Evolutionary conservation across 2,888 invertebrate species (phyloP).

Genomic region (Lydus trimaculatus): DNA sequence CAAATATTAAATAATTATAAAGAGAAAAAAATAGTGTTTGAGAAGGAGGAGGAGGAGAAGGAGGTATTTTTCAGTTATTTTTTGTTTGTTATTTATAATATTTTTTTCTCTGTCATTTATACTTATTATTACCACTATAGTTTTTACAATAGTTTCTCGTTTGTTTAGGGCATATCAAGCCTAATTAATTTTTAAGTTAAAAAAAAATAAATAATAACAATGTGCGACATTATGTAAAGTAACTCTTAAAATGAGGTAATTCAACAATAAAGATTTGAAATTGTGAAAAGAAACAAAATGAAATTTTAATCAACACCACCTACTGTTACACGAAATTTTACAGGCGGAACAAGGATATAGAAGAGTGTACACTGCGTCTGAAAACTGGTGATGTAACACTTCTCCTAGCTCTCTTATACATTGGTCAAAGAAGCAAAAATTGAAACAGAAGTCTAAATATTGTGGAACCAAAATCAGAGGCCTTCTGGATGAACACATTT

Average conservation of each 20-base stretch:
- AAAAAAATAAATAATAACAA: slow-evolving; percentile 40
- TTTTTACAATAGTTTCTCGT: slow-evolving; percentile 50
- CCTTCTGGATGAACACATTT: no score
- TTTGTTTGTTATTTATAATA: slow-evolving; percentile 43
- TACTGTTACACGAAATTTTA: no score
- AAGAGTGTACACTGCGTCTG: no score
- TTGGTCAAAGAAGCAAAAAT: no score
- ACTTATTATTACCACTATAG: slow-evolving; percentile 43
- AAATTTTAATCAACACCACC: not conserved
- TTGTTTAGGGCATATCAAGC: slow-evolving; percentile 36
- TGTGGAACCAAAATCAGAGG: no score
- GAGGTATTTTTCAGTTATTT: slow-evolving; percentile 36
- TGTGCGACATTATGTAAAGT: slow-evolving; percentile 53
- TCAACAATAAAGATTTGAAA: slow-evolving; percentile 45
- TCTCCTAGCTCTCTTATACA: no score
- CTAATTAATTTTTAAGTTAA: slow-evolving; percentile 48
- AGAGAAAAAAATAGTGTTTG: not conserved
- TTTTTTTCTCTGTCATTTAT: slow-evolving; percentile 42
- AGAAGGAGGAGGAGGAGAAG: not conserved
- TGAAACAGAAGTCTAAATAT: no score
- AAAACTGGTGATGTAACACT: no score
- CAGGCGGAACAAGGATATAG: no score
- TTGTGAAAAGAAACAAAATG: slow-evolving; percentile 12
- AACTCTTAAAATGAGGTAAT: slow-evolving; percentile 54
- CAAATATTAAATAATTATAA: slow-evolving; percentile 47